A percentile compares a stretch with the other conserved stretches of the same genome.
These are phyloP conservation scores for Idaea dimidiata DNA, from an alignment of 2,888 invertebrate species.

Conservation along the genomic window DNA sequence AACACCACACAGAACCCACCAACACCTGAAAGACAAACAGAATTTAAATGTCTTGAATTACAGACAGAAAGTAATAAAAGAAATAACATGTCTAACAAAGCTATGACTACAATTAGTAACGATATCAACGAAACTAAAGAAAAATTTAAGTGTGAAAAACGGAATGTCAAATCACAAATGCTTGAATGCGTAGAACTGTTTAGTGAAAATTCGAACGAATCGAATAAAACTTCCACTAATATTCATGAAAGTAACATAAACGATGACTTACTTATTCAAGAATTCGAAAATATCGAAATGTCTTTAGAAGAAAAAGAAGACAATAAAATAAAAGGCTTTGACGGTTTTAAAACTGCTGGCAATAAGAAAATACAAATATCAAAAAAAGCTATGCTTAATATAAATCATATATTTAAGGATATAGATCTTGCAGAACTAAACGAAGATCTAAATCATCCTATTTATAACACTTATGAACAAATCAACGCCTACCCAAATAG, in stretches of 20 bases:
- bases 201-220: not conserved
- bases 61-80: conserved; percentile 51
- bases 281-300: conserved; percentile 46
- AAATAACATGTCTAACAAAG: conserved; percentile 34
- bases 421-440: conserved; percentile 16
- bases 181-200: not conserved
- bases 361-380: conserved; percentile 47
- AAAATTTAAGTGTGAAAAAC: conserved; percentile 1
- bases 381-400: conserved; percentile 31
- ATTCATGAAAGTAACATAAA: conserved; percentile 32
- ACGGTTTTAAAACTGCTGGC: conserved; percentile 49
- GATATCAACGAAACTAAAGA: conserved; percentile 8
- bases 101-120: conserved; percentile 7
- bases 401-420: conserved; percentile 39
- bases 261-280: conserved; percentile 36
- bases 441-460: not conserved
- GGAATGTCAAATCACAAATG: not conserved
- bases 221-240: conserved; percentile 15
- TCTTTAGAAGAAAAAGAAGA: conserved; percentile 29
- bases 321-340: conserved; percentile 4
- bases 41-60: conserved; percentile 41
- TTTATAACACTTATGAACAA: not conserved
- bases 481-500: not conserved
- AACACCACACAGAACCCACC: too few relatives aligned
- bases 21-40: conserved; percentile 15